Base-by-base conservation (phyloP, 1,140 invertebrate species). In the Sitobion miscanthi region DNA sequence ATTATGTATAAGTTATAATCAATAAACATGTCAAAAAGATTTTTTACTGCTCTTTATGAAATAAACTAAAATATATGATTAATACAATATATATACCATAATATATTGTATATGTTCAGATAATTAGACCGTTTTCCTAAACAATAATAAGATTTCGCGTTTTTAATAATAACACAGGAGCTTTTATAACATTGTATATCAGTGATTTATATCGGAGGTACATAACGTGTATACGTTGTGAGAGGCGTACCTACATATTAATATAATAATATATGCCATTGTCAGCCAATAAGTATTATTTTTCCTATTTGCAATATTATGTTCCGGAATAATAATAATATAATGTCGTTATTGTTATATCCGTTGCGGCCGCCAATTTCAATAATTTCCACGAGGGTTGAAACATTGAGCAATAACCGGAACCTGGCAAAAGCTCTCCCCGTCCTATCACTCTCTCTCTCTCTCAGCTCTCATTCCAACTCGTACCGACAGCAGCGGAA, bases 321-420 rank as follows among this genome's bases (percentile, higher is more conserved):
- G 23, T 85, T 42, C 82, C 9, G 38, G 23, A 17, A 25, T 30
- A 86, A 85, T 86, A 86, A 86, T 86, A 86, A 86, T 86, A 86
- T 86, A 86, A 86, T 47, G 77, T 38, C 69, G 91, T 91, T 69
- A 77, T 91, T 91, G 42, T 90, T 90, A 90, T 91, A 77, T 25
- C 77, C 91, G 77, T 83, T 83, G 69, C 77, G 91, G 45, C 91
- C 42, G 77, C 77, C 91, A 38, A 92, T 92, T 92, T 92, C 91
- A 92, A 92, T 92, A 92, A 92, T 92, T 92, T 83, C 47, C 23
- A 83, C 30, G 91, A 92, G 91, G 91, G 91, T 92, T 52, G 91
- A 92, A 92, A 92, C 91, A 83, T 35, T 52, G 91, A 85, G 91
- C 69, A 92, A 92, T 82, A 77, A 92, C 91, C 91, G 35, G 91